Evolutionary conservation across 2,888 invertebrate genomes (phyloP).

Genomic region (Pterostichus niger): DNA sequence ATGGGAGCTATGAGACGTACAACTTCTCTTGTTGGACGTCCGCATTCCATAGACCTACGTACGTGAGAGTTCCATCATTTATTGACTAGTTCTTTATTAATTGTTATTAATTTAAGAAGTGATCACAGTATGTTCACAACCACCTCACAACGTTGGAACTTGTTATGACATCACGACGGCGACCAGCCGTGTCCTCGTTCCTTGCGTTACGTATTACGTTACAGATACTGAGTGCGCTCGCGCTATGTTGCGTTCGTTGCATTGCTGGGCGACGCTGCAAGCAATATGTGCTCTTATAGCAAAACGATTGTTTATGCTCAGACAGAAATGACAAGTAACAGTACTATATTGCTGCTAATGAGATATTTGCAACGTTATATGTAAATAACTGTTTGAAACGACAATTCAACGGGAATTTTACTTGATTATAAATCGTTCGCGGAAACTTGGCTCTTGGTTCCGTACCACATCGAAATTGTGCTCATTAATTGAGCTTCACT

Average conservation of each 20-base stretch:
- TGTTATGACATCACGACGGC: constrained; percentile 40
- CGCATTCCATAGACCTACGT: constrained; percentile 57
- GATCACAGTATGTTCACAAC: constrained; percentile 26
- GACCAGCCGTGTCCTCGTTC: constrained; percentile 30
- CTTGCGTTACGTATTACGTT: constrained; percentile 35
- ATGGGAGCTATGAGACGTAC: constrained; percentile 17
- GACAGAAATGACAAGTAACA: constrained; percentile 61
- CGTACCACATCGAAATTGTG: constrained; percentile 33
- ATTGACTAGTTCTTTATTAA: constrained; percentile 60
- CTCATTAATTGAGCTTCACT: constrained; percentile 42
- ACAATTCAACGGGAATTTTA: constrained; percentile 62
- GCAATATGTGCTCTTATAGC: constrained; percentile 55
- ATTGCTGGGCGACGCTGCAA: constrained; percentile 42
- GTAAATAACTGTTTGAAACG: constrained; percentile 63
- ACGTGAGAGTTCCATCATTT: constrained; percentile 48
- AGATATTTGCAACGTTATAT: constrained; percentile 65
- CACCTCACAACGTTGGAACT: constrained; percentile 20
- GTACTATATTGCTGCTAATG: constrained; percentile 63
- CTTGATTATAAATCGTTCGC: constrained; percentile 55
- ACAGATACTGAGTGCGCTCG: neutral
- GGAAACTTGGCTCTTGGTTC: constrained; percentile 3
- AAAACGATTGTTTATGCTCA: constrained; percentile 56
- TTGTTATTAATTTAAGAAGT: constrained; percentile 59
- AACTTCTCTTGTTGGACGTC: constrained; percentile 19
- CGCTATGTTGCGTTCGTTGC: neutral